A percentile compares a stretch with the other conserved stretches of the same genome.
phyloP scores from a whole-genome alignment of 92 coral and sea anemone species.

The Montipora capitata region DNA sequence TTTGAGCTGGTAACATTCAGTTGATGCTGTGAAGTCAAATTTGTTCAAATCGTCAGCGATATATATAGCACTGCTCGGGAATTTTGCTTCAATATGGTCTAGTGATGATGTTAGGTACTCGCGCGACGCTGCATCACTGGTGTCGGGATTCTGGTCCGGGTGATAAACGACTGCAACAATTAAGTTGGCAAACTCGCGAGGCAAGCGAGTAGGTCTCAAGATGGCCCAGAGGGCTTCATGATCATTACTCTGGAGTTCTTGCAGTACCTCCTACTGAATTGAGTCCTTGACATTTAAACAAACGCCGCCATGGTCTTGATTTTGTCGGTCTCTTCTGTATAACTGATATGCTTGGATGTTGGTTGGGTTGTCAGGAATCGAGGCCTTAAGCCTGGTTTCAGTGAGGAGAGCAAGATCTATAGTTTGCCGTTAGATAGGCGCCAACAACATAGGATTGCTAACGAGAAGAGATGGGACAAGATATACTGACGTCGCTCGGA shows the following conservation, averaged over 20 bases:
- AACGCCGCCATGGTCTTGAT: conserved; percentile 14
- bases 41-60: conserved; percentile 58
- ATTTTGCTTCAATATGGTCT: conserved; percentile 48
- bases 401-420: conserved; percentile 45
- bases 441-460: background rate
- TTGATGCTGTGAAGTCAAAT: conserved; percentile 57
- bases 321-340: conserved; percentile 18
- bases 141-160: background rate
- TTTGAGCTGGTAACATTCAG: conserved; percentile 58
- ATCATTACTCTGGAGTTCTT: conserved; percentile 38
- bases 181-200: background rate
- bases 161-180: background rate
- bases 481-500: background rate
- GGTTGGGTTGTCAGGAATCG: conserved; percentile 34
- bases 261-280: conserved; percentile 53
- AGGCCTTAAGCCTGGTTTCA: conserved; percentile 41
- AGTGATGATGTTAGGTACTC: conserved; percentile 54
- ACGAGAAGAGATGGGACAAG: too few species aligned
- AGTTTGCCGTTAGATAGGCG: background rate
- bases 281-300: background rate
- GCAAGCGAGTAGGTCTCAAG: background rate
- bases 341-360: background rate
- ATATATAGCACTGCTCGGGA: conserved; percentile 58
- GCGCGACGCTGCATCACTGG: background rate
- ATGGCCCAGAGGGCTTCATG: conserved; percentile 36